Evolutionary conservation across 2,113 vertebrate genomes (phyloP), one percentile per base, ranked within the genome.

Genomic region (Cheilinus undulatus): DNA sequence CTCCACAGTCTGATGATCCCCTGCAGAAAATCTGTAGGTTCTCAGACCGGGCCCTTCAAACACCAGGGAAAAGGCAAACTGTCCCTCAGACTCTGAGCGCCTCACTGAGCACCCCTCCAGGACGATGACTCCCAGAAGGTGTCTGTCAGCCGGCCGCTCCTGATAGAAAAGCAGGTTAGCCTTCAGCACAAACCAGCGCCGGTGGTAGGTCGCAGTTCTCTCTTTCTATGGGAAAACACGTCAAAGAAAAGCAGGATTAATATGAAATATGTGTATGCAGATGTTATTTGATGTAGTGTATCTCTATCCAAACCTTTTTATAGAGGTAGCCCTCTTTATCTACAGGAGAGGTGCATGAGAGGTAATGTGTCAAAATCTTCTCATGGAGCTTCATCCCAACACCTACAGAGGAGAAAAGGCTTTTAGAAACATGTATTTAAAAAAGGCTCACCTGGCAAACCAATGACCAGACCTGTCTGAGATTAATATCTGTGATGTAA

Each of bases 111-210:
- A 96, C 7, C 94, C 94, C 81, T 97, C 94, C 76, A 96, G 78
- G 13, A 95, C 83, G 15, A 96, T 93, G 68, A 95, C 91, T 0
- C 94, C 93, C 23, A 94, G 65, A n/a, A 93, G 89, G 24, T 84
- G 88, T 7, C 86, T 82, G 58, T 94, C 94, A 0, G 84, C 93
- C 0, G 88, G 89, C 4, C 89, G 89, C 61, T 94, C 93, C 80
- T 93, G 92, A 80, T 94, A 95, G 87, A 95, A 94, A 3, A 96
- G 90, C 67, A 95, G 73, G 79, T 95, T 97, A 2, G 91, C 94
- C 62, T 90, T 89, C 54, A 95, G 84, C 64, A 94, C 88, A 26
- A 95, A 95, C 94, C 95, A 95, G 0, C 86, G 84, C 5, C 84
- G 82, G 23, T 93, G 92, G 84, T 93, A 96, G 19, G 91, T 90